Conservation (phyloP, 2,113 vertebrate genomes). For the Notothenia rossii region DNA sequence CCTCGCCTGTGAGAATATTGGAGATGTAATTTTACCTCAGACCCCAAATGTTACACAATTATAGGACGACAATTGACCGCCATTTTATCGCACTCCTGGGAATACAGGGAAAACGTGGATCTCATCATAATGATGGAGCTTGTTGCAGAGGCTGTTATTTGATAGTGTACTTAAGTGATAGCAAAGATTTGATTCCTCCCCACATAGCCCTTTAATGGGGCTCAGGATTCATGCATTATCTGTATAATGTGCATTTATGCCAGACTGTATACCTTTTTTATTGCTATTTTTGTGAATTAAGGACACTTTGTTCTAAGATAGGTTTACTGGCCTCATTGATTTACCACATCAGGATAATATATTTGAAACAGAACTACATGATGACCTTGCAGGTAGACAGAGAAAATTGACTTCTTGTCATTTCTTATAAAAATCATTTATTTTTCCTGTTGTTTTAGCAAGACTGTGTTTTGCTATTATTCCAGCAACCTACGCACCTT, state of each 20-base stretch:
- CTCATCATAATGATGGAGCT: slow-evolving; percentile 47
- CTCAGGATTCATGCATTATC: slow-evolving; percentile 39
- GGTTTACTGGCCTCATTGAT: slow-evolving; percentile 59
- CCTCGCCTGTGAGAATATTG: slow-evolving; percentile 64
- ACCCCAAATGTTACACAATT: slow-evolving; percentile 52
- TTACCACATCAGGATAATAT: slow-evolving; percentile 33
- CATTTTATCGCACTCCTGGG: slow-evolving; percentile 67
- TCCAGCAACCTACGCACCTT: neutral
- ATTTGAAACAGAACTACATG: slow-evolving; percentile 26
- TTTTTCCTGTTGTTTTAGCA: neutral
- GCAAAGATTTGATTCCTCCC: slow-evolving; percentile 38
- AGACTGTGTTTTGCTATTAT: neutral
- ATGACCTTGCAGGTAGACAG: slow-evolving; percentile 43
- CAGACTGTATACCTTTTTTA: slow-evolving; percentile 33
- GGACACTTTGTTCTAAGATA: slow-evolving; percentile 51
- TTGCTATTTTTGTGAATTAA: slow-evolving; percentile 63
- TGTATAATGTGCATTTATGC: slow-evolving; percentile 54
- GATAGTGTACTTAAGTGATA: slow-evolving; percentile 64
- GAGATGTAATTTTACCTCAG: slow-evolving; percentile 67
- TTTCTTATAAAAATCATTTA: neutral
- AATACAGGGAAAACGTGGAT: slow-evolving; percentile 60
- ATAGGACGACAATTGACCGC: slow-evolving; percentile 65
- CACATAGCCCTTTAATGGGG: slow-evolving; percentile 50
- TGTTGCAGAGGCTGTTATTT: slow-evolving; percentile 61
- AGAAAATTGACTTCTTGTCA: neutral